Evolutionary conservation across 2,113 vertebrate species (phyloP).

Genomic region (Crotalus viridis): DNA sequence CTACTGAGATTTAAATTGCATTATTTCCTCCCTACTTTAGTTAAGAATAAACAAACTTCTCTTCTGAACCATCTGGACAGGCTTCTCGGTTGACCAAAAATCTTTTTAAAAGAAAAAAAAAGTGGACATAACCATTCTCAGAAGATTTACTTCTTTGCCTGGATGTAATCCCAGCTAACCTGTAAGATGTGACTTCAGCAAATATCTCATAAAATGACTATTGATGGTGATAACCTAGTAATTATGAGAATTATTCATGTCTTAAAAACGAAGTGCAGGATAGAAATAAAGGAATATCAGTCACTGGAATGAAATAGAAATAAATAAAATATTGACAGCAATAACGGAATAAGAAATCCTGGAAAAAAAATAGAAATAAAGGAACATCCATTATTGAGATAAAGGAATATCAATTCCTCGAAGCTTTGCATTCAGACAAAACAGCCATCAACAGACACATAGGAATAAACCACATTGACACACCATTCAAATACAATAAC

Average conservation of each 20-base stretch:
- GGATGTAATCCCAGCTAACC: not conserved
- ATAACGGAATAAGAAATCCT: not conserved
- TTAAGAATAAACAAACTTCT: constrained; percentile 65
- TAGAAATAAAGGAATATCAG: not conserved
- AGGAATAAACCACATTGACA: not conserved
- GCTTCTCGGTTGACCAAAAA: not conserved
- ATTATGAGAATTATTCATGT: not conserved
- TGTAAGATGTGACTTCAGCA: not conserved
- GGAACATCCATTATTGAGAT: not conserved
- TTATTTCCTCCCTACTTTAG: constrained; percentile 36
- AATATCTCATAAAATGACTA: not conserved
- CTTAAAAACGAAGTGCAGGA: not conserved
- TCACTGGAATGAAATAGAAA: not conserved
- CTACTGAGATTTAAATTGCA: constrained; percentile 57
- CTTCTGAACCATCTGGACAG: constrained; percentile 23
- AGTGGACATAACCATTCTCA: not conserved
- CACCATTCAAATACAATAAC: not conserved
- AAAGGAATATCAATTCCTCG: not conserved
- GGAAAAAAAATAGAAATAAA: not conserved
- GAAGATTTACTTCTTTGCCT: not conserved
- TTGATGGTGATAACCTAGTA: not conserved
- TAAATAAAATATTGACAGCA: not conserved
- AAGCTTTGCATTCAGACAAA: not conserved
- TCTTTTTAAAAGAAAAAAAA: not conserved
- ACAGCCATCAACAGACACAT: not conserved